Evolutionary conservation across 2,113 vertebrate species (phyloP), one percentile per base, ranked within the genome.

Genomic region (Vicugna pacos): DNA sequence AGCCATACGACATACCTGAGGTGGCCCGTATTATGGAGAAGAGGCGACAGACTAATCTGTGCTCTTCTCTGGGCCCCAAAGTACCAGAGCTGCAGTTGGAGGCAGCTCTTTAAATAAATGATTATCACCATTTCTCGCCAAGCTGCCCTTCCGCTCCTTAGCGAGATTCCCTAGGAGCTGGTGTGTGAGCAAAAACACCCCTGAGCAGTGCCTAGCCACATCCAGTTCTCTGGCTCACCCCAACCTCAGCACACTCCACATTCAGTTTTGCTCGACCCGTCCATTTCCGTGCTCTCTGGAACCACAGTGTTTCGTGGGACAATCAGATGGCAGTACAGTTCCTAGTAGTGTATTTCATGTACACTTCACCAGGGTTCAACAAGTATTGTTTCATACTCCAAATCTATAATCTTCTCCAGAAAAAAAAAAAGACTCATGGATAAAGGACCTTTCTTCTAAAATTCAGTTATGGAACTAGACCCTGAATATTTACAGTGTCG

Each of bases 81-180:
- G 73, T 73, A 38, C 93, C 50, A 62, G 80, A 90, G 17, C n/a
- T 95, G 54, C 24, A 20, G 17, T 17, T 52, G 17, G 64, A 95
- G 85, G 26, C 48, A 69, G 46, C 22, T 87, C 96, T 97, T 94
- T 96, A 95, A 96, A 95, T 97, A 97, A 95, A 96, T 92, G 89
- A 70, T 67, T 56, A n/a, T 12, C 56, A 64, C 54, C 1, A 7
- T 1, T 5, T 70, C 32, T 62, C 24, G 52, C 94, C 96, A 73
- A 46, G 22, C 92, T 73, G 58, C 26, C 48, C 76, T 94, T 85
- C 77, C 64, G 19, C 62, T 90, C 52, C 26, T 26, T 1, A 48
- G 83, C 46, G 91, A 96, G 76, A 58, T 65, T 38, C 14, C 24
- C 42, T 38, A 8, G 35, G 69, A 8, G 8, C 67, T 87, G 82